phyloP scores from a whole-genome alignment of 2,113 vertebrate species.

The Dromiciops gliroides region DNA sequence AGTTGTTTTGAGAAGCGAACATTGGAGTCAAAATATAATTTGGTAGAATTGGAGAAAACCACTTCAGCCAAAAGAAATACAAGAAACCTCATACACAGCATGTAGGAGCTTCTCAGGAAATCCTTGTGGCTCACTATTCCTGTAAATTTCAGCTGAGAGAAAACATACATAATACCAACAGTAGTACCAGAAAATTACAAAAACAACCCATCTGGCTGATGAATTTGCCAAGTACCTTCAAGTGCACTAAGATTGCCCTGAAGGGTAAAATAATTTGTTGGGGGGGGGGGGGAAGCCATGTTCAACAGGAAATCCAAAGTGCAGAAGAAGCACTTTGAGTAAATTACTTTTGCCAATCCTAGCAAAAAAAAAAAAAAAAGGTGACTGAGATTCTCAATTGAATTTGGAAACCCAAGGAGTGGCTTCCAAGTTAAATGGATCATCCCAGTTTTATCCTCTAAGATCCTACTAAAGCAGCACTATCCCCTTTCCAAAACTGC shows the following conservation, averaged over 20 bases:
- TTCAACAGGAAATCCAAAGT: slow-evolving; percentile 54
- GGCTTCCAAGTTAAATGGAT: not conserved
- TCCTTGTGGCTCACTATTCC: slow-evolving; percentile 71
- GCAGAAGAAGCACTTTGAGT: slow-evolving; percentile 43
- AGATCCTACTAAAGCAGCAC: not conserved
- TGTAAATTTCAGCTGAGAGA: slow-evolving; percentile 81
- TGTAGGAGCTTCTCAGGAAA: slow-evolving; percentile 77
- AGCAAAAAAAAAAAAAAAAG: not conserved
- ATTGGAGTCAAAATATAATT: slow-evolving; percentile 53
- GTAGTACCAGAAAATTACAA: slow-evolving; percentile 56
- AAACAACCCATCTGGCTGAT: slow-evolving; percentile 55
- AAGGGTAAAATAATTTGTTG: slow-evolving; percentile 57
- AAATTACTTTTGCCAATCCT: slow-evolving; percentile 33
- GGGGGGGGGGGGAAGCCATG: slow-evolving; percentile 63
- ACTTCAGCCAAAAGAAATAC: slow-evolving; percentile 76
- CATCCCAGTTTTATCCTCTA: not conserved
- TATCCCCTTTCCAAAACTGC: slow-evolving; percentile 23
- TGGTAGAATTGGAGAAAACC: slow-evolving; percentile 54
- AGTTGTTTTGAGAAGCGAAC: slow-evolving; percentile 55
- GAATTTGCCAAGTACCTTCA: slow-evolving; percentile 54
- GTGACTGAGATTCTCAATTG: not conserved
- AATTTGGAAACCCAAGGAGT: not conserved
- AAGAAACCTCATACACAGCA: slow-evolving; percentile 53
- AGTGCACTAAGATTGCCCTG: slow-evolving; percentile 47
- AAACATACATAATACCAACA: slow-evolving; percentile 76